Evolutionary conservation across 2,888 invertebrate species (phyloP), one percentile per base, ranked within the genome.

Genomic region (Drosophila paramelanica): DNA sequence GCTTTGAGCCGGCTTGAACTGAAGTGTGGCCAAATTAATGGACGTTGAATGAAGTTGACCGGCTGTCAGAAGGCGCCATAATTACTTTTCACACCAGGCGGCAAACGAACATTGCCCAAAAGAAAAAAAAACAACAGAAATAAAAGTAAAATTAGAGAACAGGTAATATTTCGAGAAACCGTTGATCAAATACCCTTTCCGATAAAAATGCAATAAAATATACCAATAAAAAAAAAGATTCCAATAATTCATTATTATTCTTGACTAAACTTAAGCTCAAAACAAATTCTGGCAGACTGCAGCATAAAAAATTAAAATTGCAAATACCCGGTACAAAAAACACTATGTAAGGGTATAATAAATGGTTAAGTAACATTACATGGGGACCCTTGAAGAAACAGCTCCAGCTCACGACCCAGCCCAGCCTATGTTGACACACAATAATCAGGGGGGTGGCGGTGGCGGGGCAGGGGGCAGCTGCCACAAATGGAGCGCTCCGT

Each of bases 21-120:
- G 69, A 84, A 81, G 81, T 87, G 81, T 84, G 70, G 67, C 72
- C 88, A 78, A 84, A 78, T 81, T 77, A 87, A 82, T 87, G 81
- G 75, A 84, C 75, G 68, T 73, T 67, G 70, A 84, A 87, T 82
- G 79, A 70, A 87, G 88, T 76, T 80, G 86, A 72, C 71, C 88
- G 86, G 68, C 86, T 85, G 88, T 82, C 88, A 88, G 77, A 88
- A 77, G 85, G 82, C 88, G 77, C 69, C 76, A 82, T 83, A 88
- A 88, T 88, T 83, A 85, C 82, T 76, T 79, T 88, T 83, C 86
- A 88, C 82, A 88, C 82, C 75, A 81, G 77, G 68, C 73, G 70
- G 70, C 64, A 50, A 42, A 39, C 45, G 59, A 58, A 39, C 38
- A 46, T 43, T 55, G 55, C 25, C 41, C 52, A 17, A 5, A 10